Evolutionary conservation across 23 tunicate species (phyloP).

Genomic region (Oikopleura vanhoeffeni): DNA sequence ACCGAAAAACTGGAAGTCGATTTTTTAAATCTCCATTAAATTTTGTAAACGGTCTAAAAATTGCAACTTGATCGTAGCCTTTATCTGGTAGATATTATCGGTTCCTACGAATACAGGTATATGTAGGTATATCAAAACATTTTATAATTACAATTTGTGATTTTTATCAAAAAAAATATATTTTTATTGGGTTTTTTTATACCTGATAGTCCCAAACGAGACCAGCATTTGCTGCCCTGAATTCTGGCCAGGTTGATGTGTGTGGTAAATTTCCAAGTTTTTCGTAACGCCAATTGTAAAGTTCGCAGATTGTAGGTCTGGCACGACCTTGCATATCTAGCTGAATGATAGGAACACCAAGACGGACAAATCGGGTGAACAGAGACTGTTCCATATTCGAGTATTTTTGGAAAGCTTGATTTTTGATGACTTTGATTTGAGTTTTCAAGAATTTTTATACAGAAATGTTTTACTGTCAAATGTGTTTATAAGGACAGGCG

Average conservation of each 20-base stretch:
- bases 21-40: too few relatives aligned
- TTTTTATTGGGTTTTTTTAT: not conserved
- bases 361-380: conserved; percentile 59
- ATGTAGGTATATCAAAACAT: too few relatives aligned
- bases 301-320: conserved; percentile 49
- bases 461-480: too few relatives aligned
- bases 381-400: conserved; percentile 99
- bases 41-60: too few relatives aligned
- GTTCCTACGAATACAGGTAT: too few relatives aligned
- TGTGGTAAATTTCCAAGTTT: conserved; percentile 66
- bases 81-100: too few relatives aligned
- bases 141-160: too few relatives aligned
- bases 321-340: conserved; percentile 95
- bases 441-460: too few relatives aligned
- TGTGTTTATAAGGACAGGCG: too few relatives aligned
- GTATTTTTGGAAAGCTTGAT: conserved; percentile 85
- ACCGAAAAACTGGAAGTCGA: too few relatives aligned
- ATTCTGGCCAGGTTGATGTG: conserved; percentile 33
- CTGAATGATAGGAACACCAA: conserved; percentile 89
- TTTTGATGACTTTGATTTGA: conserved; percentile 82
- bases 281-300: conserved; percentile 80
- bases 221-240: conserved; percentile 48
- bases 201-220: conserved; percentile 57
- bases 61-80: too few relatives aligned
- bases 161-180: not conserved